Base-by-base conservation (phyloP, 2,113 vertebrate genomes). In the Larimichthys polyactis region DNA sequence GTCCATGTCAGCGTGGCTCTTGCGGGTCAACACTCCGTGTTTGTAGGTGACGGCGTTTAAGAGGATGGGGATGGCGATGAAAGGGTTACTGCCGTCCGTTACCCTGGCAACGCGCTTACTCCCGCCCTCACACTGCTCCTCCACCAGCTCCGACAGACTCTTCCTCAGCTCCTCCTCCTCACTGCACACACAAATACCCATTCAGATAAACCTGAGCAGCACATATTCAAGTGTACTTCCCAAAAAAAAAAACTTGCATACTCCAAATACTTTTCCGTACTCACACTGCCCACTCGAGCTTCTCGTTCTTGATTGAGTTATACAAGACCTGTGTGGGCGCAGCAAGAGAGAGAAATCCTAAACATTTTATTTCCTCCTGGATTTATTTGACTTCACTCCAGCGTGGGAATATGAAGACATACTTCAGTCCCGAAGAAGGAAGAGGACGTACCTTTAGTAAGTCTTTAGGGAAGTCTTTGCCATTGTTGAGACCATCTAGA, bases 241-340 rank as follows among this genome's bases (percentile, higher is more conserved):
- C 36, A 36, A 36, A 36, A 36, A 36, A 36, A 36, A 48, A 68
- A 49, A 83, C 84, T 43, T 24, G 46, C 52, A 79, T 32, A 72
- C 14, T 19, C 67, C 46, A 55, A 59, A 85, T 76, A 78, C 70
- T 83, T 75, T 66, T 64, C 71, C 74, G 81, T 95, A 98, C 98
- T 99, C 94, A 99, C 98, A 99, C 96, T 75, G 98, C 98, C 98
- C 98, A 99, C 89, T 99, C 97, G 36, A 99, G 96, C 94, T 99
- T 99, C 91, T 99, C 98, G 51, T 99, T 99, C 96, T 98, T 99
- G 95, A 99, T 99, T 29, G 98, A 99, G 93, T 97, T 99, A 87
- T 99, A 99, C 32, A 99, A 95, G 55, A 96, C 93, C 98, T 99
- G 94, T 68, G 87, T 90, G 77, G 89, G 90, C 52, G 86, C 83